Evolutionary conservation across 1,140 invertebrate species (phyloP), one percentile per base, ranked within the genome.

Genomic region (Dryas iulia): DNA sequence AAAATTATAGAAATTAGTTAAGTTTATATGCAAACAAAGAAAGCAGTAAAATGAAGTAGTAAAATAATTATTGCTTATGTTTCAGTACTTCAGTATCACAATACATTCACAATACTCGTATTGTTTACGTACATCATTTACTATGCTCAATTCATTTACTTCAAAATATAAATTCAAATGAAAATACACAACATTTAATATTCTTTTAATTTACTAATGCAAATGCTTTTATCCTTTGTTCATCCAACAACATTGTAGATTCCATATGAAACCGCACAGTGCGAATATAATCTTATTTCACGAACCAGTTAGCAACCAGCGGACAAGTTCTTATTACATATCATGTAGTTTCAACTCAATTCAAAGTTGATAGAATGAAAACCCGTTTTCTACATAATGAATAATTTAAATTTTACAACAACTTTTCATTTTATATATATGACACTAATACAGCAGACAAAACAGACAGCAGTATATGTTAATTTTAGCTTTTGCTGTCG

Each of bases 251-350:
- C 56, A 18, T 58, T 28, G 56, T 8, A 30, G 56, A 58, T 58
- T 28, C 25, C 56, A 21, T 58, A 30, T 58, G 56, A 58, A 58
- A 28, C 8, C 28, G 56, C 56, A 28, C 25, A 58, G 56, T 58
- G 56, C 26, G 28, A 58, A 30, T 28, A 28, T 58, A 58, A 58
- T 58, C 25, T 58, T 28, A 30, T 58, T 58, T 58, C 56, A 58
- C n/a, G 56, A 30, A 30, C n/a, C 25, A 58, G 25, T 58, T 30
- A 30, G 56, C 56, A 58, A 60, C 39, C 39, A 47, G 39, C 39
- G 39, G 39, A 47, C 39, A 21, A 18, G 39, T 47, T 47, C 39
- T 47, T 47, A 47, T 14, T 47, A 47, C 14, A 21, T 47, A 18
- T 47, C 14, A 47, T 47, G 18, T 18, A 47, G 39, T 47, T 47